These are phyloP conservation scores for Mantis religiosa DNA, from an alignment of 2,888 invertebrate species.

Conservation along the genomic window DNA sequence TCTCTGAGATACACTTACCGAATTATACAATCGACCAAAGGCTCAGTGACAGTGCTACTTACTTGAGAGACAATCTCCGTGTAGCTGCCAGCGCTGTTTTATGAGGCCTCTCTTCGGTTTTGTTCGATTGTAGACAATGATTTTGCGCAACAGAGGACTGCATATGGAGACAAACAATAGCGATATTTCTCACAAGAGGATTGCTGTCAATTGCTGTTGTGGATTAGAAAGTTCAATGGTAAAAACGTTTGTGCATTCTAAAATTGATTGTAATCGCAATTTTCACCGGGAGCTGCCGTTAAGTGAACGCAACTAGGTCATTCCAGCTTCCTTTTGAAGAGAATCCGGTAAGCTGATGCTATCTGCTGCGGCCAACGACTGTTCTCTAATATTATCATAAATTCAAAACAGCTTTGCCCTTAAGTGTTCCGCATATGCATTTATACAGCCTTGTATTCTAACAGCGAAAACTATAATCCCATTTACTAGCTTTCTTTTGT, in stretches of 20 bases:
- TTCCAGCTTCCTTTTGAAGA: not conserved
- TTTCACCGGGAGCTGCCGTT: not conserved
- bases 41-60: not conserved
- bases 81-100: not conserved
- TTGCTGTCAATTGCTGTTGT: not conserved
- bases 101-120: not conserved
- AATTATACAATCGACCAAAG: not conserved
- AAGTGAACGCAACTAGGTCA: not conserved
- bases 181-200: not conserved
- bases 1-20: not conserved
- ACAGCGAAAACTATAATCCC: too few species aligned
- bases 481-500: too few species aligned
- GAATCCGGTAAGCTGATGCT: not conserved
- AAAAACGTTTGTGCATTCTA: not conserved
- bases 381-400: not conserved
- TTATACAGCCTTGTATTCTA: not conserved
- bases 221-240: not conserved
- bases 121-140: not conserved
- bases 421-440: not conserved
- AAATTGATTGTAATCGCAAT: not conserved
- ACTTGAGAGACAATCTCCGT: not conserved
- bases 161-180: not conserved
- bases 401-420: not conserved
- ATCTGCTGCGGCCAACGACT: not conserved
- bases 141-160: too few species aligned